Evolutionary conservation across 2,888 invertebrate genomes (phyloP).

Genomic region (Ecliptopera silaceata): DNA sequence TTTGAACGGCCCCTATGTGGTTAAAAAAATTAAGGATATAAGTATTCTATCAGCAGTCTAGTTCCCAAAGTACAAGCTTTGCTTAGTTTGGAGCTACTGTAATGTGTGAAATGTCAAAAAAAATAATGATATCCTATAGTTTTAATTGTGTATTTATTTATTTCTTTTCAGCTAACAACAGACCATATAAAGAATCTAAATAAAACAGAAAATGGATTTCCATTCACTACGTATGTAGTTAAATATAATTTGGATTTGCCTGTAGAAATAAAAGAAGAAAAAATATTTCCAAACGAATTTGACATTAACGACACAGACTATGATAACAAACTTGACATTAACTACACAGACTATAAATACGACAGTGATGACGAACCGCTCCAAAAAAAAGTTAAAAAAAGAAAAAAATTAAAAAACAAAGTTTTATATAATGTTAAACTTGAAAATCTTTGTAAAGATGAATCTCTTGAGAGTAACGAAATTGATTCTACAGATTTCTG

Average conservation of each 20-base stretch:
- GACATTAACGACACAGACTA: neutral
- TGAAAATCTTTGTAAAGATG: neutral
- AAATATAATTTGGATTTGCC: conserved; percentile 15
- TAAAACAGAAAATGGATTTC: conserved; percentile 19
- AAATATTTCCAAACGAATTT: neutral
- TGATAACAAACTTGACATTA: conserved; percentile 6
- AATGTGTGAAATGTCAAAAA: too few species aligned
- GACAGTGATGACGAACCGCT: conserved; percentile 34
- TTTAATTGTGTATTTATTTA: neutral
- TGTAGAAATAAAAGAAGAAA: conserved; percentile 17
- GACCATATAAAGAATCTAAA: conserved; percentile 37
- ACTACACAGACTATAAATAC: neutral
- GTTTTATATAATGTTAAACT: neutral
- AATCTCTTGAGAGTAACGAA: neutral
- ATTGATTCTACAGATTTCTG: neutral
- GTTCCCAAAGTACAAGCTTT: too few species aligned
- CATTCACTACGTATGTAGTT: conserved; percentile 17
- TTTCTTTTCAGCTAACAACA: conserved; percentile 40
- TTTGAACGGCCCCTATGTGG: too few species aligned
- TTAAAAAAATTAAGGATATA: too few species aligned
- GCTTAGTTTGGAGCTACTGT: too few species aligned
- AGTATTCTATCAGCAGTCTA: too few species aligned
- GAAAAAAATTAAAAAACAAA: conserved; percentile 29
- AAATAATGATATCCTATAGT: too few species aligned
- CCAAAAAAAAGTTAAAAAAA: conserved; percentile 23